phyloP scores from a whole-genome alignment of 2,797 vertebrate genomes.

The Lerista edwardsae region DNA sequence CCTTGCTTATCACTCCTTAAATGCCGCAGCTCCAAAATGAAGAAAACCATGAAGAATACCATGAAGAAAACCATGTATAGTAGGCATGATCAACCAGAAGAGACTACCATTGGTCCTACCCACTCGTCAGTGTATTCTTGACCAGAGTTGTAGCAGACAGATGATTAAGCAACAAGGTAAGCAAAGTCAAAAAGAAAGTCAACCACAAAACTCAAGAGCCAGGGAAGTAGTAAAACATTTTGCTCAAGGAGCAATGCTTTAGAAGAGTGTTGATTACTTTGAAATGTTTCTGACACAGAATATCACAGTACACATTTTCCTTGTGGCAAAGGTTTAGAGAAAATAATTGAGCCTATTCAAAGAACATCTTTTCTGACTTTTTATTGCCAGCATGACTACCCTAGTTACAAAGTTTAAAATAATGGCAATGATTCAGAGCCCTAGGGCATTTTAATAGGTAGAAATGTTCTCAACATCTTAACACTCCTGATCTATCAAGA shows the following conservation, averaged over 20 bases:
- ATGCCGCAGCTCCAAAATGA: neutral
- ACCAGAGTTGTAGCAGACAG: neutral
- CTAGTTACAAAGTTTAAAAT: slow-evolving; percentile 42
- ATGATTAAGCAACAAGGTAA: slow-evolving; percentile 25
- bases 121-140: neutral
- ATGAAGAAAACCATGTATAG: neutral
- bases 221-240: slow-evolving; percentile 29
- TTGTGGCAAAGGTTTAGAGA: slow-evolving; percentile 36
- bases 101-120: neutral
- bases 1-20: neutral
- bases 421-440: slow-evolving; percentile 38
- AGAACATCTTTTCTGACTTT: slow-evolving; percentile 35
- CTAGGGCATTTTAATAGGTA: slow-evolving; percentile 31
- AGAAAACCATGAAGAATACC: neutral
- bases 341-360: slow-evolving; percentile 52
- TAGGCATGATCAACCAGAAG: neutral
- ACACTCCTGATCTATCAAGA: neutral
- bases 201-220: slow-evolving; percentile 28
- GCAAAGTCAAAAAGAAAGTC: slow-evolving; percentile 54
- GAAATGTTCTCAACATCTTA: slow-evolving; percentile 20
- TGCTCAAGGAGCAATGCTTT: slow-evolving; percentile 30
- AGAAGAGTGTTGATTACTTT: slow-evolving; percentile 43
- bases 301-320: slow-evolving; percentile 27
- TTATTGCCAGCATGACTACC: slow-evolving; percentile 20
- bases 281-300: slow-evolving; percentile 19